These are phyloP conservation scores for Myotis yumanensis DNA, from an alignment of 2,113 vertebrate species.

Conservation along the genomic window DNA sequence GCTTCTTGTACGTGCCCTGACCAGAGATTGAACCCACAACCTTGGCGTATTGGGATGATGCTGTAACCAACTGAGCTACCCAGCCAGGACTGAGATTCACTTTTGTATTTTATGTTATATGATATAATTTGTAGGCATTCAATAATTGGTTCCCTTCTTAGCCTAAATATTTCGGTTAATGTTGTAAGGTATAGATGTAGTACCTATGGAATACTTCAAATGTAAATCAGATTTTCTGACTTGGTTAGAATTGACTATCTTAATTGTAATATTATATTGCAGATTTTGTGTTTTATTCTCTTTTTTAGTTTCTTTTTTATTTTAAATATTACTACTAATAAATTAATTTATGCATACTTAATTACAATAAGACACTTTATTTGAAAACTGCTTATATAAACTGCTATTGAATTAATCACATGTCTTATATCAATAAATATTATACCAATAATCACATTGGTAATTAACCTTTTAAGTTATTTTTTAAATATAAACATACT, in stretches of 20 bases:
- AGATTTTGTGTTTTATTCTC: background rate
- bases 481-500: slow-evolving; percentile 30
- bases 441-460: slow-evolving; percentile 11
- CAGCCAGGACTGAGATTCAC: background rate
- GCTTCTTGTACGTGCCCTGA: too few relatives aligned
- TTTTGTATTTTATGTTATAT: slow-evolving; percentile 40
- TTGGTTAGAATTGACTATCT: slow-evolving; percentile 23
- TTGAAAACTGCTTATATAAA: slow-evolving; percentile 24
- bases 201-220: background rate
- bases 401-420: background rate
- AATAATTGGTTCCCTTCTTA: background rate
- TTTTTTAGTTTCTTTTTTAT: background rate
- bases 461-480: background rate
- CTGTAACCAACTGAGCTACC: too few relatives aligned
- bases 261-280: slow-evolving; percentile 19
- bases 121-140: slow-evolving; percentile 16
- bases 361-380: slow-evolving; percentile 30
- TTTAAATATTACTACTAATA: background rate
- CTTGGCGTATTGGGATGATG: too few relatives aligned
- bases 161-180: slow-evolving; percentile 29
- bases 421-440: background rate
- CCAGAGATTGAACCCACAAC: too few relatives aligned
- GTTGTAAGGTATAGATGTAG: background rate
- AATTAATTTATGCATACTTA: background rate
- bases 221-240: slow-evolving; percentile 41